Conservation (phyloP, 2,797 vertebrate species). For the Tiaroga cobitis region DNA sequence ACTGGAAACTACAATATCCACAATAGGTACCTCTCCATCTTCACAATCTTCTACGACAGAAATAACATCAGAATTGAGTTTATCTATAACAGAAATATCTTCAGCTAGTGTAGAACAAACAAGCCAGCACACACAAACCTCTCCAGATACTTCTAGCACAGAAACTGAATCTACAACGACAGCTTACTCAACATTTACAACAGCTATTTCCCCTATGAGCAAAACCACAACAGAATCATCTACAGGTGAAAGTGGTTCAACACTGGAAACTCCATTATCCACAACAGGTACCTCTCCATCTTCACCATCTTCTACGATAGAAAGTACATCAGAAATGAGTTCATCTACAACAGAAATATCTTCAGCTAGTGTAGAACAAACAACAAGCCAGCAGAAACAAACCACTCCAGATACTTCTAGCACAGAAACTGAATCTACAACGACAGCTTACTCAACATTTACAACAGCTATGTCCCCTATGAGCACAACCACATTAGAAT, state of each 20-base stretch:
- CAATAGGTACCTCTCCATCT: background rate
- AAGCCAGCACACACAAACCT: background rate
- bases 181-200: background rate
- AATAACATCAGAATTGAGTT: background rate
- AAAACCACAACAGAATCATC: background rate
- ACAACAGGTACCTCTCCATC: no score
- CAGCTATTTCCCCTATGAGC: background rate
- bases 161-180: background rate
- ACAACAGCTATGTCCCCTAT: no score
- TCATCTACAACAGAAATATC: background rate
- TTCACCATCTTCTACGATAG: background rate
- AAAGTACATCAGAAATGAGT: background rate
- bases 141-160: background rate
- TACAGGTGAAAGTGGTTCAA: background rate
- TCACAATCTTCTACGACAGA: rapidly evolving
- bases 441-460: no score
- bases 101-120: background rate
- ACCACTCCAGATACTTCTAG: no score
- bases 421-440: no score
- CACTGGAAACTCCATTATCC: no score
- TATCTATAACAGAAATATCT: background rate
- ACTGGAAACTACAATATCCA: no score
- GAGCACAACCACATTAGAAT: no score
- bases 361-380: background rate
- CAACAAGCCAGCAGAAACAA: background rate